Evolutionary conservation across 2,888 invertebrate genomes (phyloP), one percentile per base, ranked within the genome.

Genomic region (Amphipoea lucens): DNA sequence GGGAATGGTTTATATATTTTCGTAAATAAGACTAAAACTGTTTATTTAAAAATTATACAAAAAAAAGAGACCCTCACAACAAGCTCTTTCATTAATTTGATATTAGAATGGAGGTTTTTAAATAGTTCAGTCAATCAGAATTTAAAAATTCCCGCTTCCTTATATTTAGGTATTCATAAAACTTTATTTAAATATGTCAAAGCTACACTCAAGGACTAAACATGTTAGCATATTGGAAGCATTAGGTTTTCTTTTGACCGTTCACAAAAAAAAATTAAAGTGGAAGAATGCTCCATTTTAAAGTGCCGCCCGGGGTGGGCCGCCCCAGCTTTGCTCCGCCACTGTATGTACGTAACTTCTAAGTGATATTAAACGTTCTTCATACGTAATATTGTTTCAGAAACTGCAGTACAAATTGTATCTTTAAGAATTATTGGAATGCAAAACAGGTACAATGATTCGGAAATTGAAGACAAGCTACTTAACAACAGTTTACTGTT

Each of bases 401-500:
- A 77, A 77, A 72, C 81, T 36, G 48, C 77, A 67, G 62, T 40
- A 40, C 14, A 69, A 45, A 66, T 60, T 63, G 51, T 14, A 57
- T 57, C 9, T 57, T 57, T 57, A 57, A 57, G 9, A 57, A 57
- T 17, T 17, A 76, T 71, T n/a, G 42, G 29, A 36, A 82, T 82
- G 78, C n/a, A 69, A 60, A 69, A 54, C 17, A 42, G 62, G 40
- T 14, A 82, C 72, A 42, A 82, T 82, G 78, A 70, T 73, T n/a
- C 66, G n/a, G 62, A 65, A 45, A 36, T 68, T 36, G 65, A 87
- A 75, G 80, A 87, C 12, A 81, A 71, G 67, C 57, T 88, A 9
- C 85, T 86, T 63, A 84, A 85, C 51, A 90, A 90, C 68, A 81
- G 82, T 29, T 71, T 76, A 54, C 68, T 90, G 14, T 87, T 90